phyloP scores from a whole-genome alignment of 2,113 vertebrate species.

The Lophochroa leadbeateri region DNA sequence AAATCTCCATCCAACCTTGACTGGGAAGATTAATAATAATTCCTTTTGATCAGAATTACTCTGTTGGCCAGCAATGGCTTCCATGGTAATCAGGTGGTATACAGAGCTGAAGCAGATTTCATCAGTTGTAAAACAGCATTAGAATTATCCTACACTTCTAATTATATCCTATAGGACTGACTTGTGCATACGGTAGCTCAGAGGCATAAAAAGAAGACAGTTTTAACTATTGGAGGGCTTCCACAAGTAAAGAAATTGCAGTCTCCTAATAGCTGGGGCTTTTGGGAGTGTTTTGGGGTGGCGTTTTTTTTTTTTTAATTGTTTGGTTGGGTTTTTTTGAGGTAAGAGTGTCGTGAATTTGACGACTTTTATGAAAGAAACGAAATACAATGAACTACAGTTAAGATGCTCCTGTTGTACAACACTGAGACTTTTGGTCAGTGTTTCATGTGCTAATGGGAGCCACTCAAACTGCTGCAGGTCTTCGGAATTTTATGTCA shows the following conservation, averaged over 20 bases:
- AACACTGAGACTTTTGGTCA: not conserved
- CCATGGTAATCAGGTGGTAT: constrained; percentile 78
- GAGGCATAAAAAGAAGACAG: constrained; percentile 53
- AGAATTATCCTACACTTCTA: constrained; percentile 75
- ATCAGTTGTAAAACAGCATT: constrained; percentile 76
- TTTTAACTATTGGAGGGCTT: constrained; percentile 39
- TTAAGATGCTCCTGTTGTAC: not conserved
- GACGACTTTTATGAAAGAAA: not conserved
- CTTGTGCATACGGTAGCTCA: constrained; percentile 55
- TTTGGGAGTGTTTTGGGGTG: not conserved
- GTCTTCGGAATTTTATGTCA: not conserved
- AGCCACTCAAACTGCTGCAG: not conserved
- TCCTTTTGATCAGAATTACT: constrained; percentile 78
- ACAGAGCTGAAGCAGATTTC: constrained; percentile 71
- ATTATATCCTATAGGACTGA: constrained; percentile 71
- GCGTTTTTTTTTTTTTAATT: not conserved
- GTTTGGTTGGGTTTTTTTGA: not conserved
- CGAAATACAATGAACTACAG: not conserved
- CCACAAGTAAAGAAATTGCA: constrained; percentile 15
- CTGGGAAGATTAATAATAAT: constrained; percentile 78
- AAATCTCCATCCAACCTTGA: constrained; percentile 69
- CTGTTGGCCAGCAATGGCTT: constrained; percentile 71
- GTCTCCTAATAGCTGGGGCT: not conserved
- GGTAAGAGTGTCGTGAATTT: not conserved
- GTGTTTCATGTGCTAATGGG: not conserved